A percentile compares a stretch with the other conserved stretches of the same genome.
phyloP scores from a whole-genome alignment of 2,888 invertebrate species.

The Aporophyla lueneburgensis region DNA sequence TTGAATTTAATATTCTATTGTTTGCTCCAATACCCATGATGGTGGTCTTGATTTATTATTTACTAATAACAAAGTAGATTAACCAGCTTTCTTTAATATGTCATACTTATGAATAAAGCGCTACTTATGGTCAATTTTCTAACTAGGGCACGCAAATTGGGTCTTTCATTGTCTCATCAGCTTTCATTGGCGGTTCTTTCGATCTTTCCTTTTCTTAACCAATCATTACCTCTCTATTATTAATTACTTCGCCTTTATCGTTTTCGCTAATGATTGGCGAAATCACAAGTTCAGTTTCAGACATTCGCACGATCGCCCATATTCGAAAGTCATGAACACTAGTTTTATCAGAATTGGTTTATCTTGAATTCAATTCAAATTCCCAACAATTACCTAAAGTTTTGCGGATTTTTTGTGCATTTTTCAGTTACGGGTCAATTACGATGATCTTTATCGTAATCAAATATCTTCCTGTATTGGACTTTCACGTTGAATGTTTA shows the following conservation, averaged over 20 bases:
- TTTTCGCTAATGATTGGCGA: constrained; percentile 40
- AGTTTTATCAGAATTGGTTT: constrained; percentile 74
- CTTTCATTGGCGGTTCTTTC: constrained; percentile 34
- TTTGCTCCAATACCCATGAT: constrained; percentile 53
- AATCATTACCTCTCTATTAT: constrained; percentile 28
- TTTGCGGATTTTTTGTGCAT: constrained; percentile 52
- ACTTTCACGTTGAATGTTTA: constrained; percentile 41
- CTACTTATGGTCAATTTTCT: constrained; percentile 39
- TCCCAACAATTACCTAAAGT: constrained; percentile 64
- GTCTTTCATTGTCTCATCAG: constrained; percentile 38
- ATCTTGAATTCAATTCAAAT: constrained; percentile 75
- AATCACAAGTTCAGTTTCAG: constrained; percentile 38
- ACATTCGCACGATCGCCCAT: constrained; percentile 77
- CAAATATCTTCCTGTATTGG: constrained; percentile 51
- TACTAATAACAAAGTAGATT: constrained; percentile 59
- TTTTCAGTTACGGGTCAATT: constrained; percentile 65
- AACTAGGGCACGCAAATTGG: constrained; percentile 43
- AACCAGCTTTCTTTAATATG: constrained; percentile 60
- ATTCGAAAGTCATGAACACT: constrained; percentile 64
- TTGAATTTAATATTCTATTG: constrained; percentile 62
- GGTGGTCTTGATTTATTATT: constrained; percentile 63
- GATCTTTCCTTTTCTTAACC: constrained; percentile 13
- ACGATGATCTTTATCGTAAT: constrained; percentile 67
- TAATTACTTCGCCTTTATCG: constrained; percentile 33
- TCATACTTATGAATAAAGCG: constrained; percentile 39